Evolutionary conservation across 2,797 vertebrate species (phyloP), one percentile per base, ranked within the genome.

Genomic region (Silurus lanzhouensis): DNA sequence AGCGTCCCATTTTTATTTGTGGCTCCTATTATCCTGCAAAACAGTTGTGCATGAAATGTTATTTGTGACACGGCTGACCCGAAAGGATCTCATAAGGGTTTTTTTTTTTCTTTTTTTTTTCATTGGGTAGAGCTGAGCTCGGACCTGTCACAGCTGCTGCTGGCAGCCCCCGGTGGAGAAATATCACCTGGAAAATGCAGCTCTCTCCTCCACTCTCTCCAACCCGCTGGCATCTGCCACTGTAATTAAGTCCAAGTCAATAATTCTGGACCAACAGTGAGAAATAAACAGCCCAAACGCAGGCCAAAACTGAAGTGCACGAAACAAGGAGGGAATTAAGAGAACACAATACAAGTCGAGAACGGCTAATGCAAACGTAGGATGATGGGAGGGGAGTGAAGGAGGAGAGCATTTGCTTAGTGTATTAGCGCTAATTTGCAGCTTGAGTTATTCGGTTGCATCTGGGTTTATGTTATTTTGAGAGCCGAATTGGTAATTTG

Each of bases 241-340:
- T 97, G 96, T 99, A 99, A 99, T 99, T 99, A 99, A 99, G 97
- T 98, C 97, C 96, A 97, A 98, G 97, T 98, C 97, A 97, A 97
- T 98, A 97, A 97, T 99, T 97, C 96, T 96, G 95, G 95, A 97
- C 97, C 95, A 96, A 96, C 96, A 96, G 96, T 97, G 97, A 94
- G 93, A 98, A 99, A 97, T 97, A 98, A 99, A 98, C 96, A 98
- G 96, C 96, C 96, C 95, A 96, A 95, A 97, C 96, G 95, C 95
- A 95, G 96, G 97, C 96, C 97, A 97, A 84, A 83, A 84, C 55
- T 75, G 78, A 78, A 88, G 84, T 81, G 83, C 78, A 86, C 7
- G 25, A 81, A 89, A 85, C 81, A 85, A 84, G 74, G 83, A 84
- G 67, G 19, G 52, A 85, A 86, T 85, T 63, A 80, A 84, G 78